Conservation (phyloP, 1,140 invertebrate species). For the Diabrotica undecimpunctata region DNA sequence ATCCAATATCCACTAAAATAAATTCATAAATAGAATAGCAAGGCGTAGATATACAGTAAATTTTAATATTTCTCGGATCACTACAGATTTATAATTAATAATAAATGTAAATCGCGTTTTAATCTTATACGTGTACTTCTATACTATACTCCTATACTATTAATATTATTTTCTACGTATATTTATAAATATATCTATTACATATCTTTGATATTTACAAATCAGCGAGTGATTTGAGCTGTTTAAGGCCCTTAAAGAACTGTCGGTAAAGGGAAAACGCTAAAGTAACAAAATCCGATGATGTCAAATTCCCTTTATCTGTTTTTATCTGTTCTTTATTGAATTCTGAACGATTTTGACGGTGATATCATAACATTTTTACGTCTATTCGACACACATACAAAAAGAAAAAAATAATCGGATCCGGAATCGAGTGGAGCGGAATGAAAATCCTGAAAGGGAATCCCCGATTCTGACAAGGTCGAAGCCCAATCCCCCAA, state of each 20-base stretch:
- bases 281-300: not conserved
- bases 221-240: too few relatives aligned
- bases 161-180: too few relatives aligned
- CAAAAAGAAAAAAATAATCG: slow-evolving; percentile 15
- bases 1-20: too few relatives aligned
- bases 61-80: not conserved
- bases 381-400: slow-evolving; percentile 19
- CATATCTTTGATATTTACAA: too few relatives aligned
- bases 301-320: slow-evolving; percentile 14
- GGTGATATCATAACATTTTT: slow-evolving; percentile 21
- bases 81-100: not conserved
- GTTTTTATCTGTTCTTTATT: slow-evolving; percentile 10
- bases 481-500: slow-evolving; percentile 18
- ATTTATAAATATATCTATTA: too few relatives aligned
- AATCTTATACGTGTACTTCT: too few relatives aligned
- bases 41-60: too few relatives aligned
- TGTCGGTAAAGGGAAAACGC: not conserved
- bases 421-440: slow-evolving; percentile 11
- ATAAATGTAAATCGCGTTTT: not conserved
- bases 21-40: too few relatives aligned
- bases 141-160: too few relatives aligned
- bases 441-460: slow-evolving; percentile 7
- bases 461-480: slow-evolving; percentile 19
- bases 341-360: slow-evolving; percentile 16
- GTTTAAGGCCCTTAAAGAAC: not conserved